phyloP scores from a whole-genome alignment of 2,797 vertebrate genomes.

The Platyrinchus mystaceus region DNA sequence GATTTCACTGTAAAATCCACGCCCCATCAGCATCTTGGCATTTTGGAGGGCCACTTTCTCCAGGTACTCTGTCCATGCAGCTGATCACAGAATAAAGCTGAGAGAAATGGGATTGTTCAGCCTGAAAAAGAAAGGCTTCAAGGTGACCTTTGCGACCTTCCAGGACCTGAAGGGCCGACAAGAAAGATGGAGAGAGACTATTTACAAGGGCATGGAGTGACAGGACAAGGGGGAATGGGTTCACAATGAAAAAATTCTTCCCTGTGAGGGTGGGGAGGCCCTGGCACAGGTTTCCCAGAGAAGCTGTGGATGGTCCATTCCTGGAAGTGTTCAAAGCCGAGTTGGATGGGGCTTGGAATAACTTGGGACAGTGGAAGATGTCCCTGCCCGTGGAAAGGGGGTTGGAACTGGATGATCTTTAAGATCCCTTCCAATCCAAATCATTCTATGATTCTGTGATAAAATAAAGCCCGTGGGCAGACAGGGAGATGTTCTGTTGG shows the following conservation, averaged over 20 bases:
- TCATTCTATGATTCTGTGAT: background rate
- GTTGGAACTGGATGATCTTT: background rate
- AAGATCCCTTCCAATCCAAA: background rate
- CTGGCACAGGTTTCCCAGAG: background rate
- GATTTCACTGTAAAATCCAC: background rate
- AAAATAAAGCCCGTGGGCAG: background rate
- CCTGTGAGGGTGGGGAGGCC: background rate
- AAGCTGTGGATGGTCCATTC: background rate
- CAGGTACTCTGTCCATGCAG: background rate
- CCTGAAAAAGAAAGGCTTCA: background rate
- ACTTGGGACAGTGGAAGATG: background rate
- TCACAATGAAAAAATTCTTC: fast-evolving
- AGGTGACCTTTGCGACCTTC: background rate
- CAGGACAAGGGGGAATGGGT: background rate
- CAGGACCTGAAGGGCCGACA: background rate
- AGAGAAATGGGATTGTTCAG: background rate
- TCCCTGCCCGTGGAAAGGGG: background rate
- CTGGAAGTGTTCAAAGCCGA: background rate
- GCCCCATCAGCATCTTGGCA: background rate
- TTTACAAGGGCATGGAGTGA: background rate
- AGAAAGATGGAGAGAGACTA: background rate
- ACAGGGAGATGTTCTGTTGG: background rate
- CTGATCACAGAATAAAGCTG: background rate
- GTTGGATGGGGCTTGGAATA: background rate
- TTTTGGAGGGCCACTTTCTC: background rate